Conservation (phyloP, 2,113 vertebrate species). For the Tricholaema leucomelas region DNA sequence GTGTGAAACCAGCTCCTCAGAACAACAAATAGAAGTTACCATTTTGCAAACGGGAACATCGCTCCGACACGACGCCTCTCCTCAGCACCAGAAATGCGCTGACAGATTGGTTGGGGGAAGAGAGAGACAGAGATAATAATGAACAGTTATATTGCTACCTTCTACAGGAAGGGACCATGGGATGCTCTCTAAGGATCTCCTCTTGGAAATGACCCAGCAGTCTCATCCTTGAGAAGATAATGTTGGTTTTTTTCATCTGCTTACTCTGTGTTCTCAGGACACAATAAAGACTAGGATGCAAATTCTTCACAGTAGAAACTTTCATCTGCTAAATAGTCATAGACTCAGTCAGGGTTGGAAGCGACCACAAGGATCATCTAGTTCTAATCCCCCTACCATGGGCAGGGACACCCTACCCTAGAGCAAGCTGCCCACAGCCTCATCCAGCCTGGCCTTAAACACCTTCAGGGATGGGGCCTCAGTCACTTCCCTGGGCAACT, state of each 20-base stretch:
- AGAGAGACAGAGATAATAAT: constrained; percentile 51
- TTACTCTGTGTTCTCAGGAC: neutral
- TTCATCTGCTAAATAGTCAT: neutral
- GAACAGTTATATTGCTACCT: neutral
- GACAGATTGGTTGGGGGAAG: constrained; percentile 69
- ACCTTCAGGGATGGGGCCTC: too few species aligned
- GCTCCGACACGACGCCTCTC: constrained; percentile 52
- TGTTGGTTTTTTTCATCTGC: neutral
- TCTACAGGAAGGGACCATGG: constrained; percentile 19
- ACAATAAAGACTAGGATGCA: neutral
- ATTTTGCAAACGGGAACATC: constrained; percentile 72
- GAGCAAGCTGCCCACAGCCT: too few species aligned
- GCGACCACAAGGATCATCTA: too few species aligned
- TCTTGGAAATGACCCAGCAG: constrained; percentile 27
- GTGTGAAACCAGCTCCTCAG: constrained; percentile 71
- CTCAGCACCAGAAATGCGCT: constrained; percentile 45
- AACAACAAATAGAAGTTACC: constrained; percentile 76
- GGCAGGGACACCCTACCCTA: too few species aligned
- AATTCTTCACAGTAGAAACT: neutral
- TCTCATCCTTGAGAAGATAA: neutral
- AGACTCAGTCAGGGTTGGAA: too few species aligned
- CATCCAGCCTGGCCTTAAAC: too few species aligned
- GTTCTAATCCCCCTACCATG: too few species aligned
- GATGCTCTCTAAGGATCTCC: constrained; percentile 49
- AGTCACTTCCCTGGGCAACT: too few species aligned